Evolutionary conservation across 2,797 vertebrate species (phyloP).

Genomic region (Danio jaintianensis): DNA sequence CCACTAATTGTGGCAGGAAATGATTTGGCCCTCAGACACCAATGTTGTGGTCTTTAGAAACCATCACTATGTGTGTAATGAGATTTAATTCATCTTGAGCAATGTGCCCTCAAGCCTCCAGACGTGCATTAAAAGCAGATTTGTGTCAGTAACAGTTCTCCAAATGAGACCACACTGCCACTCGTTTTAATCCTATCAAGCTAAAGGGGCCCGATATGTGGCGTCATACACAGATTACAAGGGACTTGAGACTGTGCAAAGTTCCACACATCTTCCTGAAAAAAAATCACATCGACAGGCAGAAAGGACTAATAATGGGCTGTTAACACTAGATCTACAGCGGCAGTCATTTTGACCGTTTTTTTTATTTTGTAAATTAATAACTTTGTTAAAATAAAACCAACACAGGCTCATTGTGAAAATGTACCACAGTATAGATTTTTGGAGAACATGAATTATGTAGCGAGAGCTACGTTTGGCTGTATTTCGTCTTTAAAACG

Average conservation of each 20-base stretch:
- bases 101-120: conserved; percentile 40
- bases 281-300: conserved; percentile 53
- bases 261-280: conserved; percentile 74
- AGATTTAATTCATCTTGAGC: conserved; percentile 29
- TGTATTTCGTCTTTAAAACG: too few relatives aligned
- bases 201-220: conserved; percentile 70
- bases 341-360: too few relatives aligned
- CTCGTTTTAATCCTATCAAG: conserved; percentile 60
- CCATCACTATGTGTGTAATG: conserved; percentile 29
- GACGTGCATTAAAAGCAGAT: conserved; percentile 61
- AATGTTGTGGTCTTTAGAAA: conserved; percentile 25
- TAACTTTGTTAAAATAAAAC: too few relatives aligned
- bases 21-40: conserved; percentile 7
- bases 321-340: too few relatives aligned
- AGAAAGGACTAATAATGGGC: conserved; percentile 29
- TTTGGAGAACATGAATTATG: too few relatives aligned
- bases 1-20: conserved; percentile 30
- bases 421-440: too few relatives aligned
- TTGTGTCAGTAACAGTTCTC: conserved; percentile 63
- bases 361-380: too few relatives aligned
- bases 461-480: too few relatives aligned
- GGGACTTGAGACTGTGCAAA: conserved; percentile 62
- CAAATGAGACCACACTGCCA: conserved; percentile 44
- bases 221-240: conserved; percentile 71
- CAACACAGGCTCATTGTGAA: too few relatives aligned